These are phyloP conservation scores for Vespertilio murinus DNA, from an alignment of 2,797 vertebrate genomes.

Conservation along the genomic window DNA sequence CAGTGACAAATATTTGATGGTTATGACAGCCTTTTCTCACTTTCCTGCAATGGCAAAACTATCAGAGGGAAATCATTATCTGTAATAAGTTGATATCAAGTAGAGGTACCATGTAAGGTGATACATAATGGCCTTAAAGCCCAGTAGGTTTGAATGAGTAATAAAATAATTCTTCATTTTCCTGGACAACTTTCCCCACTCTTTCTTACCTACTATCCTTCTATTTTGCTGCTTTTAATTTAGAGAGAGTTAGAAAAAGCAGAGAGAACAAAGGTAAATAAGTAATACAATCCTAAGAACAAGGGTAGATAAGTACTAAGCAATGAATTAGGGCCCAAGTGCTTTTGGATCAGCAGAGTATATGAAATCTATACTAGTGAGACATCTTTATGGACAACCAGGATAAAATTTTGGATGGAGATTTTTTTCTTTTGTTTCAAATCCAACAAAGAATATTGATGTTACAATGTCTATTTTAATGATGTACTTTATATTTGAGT, in stretches of 20 bases:
- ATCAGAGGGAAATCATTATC: not conserved
- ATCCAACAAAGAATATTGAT: not conserved
- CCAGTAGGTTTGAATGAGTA: not conserved
- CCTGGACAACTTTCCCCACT: not conserved
- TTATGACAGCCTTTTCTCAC: not conserved
- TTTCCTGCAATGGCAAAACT: not conserved
- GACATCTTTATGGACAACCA: not conserved
- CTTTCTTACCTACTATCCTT: not conserved
- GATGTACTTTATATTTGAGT: not conserved
- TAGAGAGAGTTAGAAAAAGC: not conserved
- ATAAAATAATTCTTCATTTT: not conserved
- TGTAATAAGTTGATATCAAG: not conserved
- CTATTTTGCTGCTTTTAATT: not conserved
- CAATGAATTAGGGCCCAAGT: not conserved
- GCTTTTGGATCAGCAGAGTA: not conserved
- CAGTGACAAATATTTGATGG: not conserved
- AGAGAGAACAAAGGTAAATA: not conserved
- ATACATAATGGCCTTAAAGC: not conserved
- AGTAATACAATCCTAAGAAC: not conserved
- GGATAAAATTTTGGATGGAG: not conserved
- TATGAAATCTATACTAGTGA: not conserved
- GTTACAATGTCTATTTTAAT: not conserved
- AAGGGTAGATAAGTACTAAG: not conserved
- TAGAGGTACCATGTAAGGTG: not conserved
- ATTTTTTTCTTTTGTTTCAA: conserved; percentile 42